Evolutionary conservation across 2,888 invertebrate genomes (phyloP).

Genomic region (Phalera bucephala): DNA sequence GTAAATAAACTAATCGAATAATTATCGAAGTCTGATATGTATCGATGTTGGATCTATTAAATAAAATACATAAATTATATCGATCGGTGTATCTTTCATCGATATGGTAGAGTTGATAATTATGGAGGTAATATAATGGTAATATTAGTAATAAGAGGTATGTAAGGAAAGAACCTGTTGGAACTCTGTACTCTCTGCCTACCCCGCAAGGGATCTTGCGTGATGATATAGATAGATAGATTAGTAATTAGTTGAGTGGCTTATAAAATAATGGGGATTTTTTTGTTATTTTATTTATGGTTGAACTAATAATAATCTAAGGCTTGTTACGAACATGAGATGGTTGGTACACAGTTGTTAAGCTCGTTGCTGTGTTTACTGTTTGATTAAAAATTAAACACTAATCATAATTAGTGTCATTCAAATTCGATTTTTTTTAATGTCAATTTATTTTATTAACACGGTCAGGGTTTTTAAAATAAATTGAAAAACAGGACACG

Average conservation of each 20-base stretch:
- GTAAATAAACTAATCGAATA: constrained; percentile 19
- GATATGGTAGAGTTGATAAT: constrained; percentile 8
- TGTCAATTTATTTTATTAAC: too few relatives aligned
- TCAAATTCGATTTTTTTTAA: too few relatives aligned
- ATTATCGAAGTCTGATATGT: constrained; percentile 23
- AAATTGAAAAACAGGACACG: constrained; percentile 28
- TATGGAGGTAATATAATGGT: constrained; percentile 7
- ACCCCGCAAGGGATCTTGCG: too few relatives aligned
- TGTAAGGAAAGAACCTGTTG: too few relatives aligned
- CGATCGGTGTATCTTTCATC: constrained; percentile 9
- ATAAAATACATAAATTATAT: constrained; percentile 15
- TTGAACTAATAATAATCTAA: too few relatives aligned
- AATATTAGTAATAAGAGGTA: constrained; percentile 8
- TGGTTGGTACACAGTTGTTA: too few relatives aligned
- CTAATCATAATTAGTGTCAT: too few relatives aligned
- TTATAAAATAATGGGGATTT: not conserved
- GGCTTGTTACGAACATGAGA: too few relatives aligned
- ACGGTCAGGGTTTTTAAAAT: too few relatives aligned
- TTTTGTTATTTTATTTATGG: not conserved
- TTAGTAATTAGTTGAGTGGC: constrained; percentile 1
- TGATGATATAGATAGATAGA: too few relatives aligned
- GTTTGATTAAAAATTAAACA: not conserved
- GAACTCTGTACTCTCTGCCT: too few relatives aligned
- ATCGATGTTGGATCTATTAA: constrained; percentile 21
- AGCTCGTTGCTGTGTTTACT: too few relatives aligned